Conservation (phyloP, 2,888 invertebrate species). For the Keiferia lycopersicella region DNA sequence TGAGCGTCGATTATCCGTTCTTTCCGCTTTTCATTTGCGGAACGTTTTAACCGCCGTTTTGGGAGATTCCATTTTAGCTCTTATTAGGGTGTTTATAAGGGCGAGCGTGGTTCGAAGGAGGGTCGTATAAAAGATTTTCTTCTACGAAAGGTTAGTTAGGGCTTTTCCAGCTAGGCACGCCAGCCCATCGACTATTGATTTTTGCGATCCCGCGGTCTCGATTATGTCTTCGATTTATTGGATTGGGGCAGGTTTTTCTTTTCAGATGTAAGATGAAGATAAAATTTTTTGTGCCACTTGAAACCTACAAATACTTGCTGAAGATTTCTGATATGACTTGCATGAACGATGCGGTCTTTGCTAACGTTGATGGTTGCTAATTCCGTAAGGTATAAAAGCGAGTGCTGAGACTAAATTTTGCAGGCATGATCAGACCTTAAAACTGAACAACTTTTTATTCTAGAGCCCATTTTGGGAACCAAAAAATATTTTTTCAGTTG, state of each 20-base stretch:
- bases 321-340: too few relatives aligned
- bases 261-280: neutral
- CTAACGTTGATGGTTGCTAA: too few relatives aligned
- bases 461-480: too few relatives aligned
- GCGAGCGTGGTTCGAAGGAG: conserved; percentile 31
- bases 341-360: too few relatives aligned
- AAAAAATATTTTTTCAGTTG: too few relatives aligned
- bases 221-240: conserved; percentile 69
- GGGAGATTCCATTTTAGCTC: conserved; percentile 28
- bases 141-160: conserved; percentile 32
- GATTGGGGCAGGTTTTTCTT: conserved; percentile 31
- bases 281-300: too few relatives aligned
- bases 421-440: too few relatives aligned
- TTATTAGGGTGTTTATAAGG: conserved; percentile 2
- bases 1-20: conserved; percentile 79
- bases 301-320: too few relatives aligned
- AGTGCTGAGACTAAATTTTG: too few relatives aligned
- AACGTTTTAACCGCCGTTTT: neutral
- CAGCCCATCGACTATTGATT: conserved; percentile 73
- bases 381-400: too few relatives aligned
- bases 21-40: conserved; percentile 28
- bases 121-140: conserved; percentile 33
- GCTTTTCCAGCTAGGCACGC: conserved; percentile 48
- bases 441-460: too few relatives aligned
- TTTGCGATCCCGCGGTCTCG: conserved; percentile 57